These are phyloP conservation scores for Drosophila subpulchrella DNA, from an alignment of 1,140 invertebrate genomes.

Conservation along the genomic window DNA sequence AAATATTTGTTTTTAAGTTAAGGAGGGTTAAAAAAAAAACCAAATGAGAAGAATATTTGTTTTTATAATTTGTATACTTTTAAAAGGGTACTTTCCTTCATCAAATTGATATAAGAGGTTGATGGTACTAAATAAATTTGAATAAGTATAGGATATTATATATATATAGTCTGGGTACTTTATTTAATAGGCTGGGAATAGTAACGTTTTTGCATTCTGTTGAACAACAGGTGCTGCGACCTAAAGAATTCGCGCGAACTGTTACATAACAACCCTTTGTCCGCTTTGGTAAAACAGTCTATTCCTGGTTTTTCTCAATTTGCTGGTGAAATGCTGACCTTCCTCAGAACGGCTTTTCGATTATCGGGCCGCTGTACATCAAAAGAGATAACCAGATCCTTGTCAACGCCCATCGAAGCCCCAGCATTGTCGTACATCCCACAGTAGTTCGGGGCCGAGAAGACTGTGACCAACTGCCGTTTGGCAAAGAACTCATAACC, in stretches of 20 bases:
- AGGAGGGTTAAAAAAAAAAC: neutral
- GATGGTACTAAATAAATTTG: too few relatives aligned
- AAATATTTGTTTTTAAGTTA: neutral
- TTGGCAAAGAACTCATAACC: conserved; percentile 4
- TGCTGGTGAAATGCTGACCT: neutral
- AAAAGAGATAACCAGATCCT: neutral
- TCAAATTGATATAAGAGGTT: too few relatives aligned
- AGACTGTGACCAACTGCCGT: conserved; percentile 2
- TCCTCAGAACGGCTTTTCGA: neutral
- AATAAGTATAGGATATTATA: too few relatives aligned
- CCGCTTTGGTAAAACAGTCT: too few relatives aligned
- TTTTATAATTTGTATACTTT: neutral
- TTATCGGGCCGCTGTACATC: neutral
- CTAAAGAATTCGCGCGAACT: too few relatives aligned
- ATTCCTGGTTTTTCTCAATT: neutral
- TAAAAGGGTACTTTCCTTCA: neutral
- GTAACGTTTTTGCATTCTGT: too few relatives aligned
- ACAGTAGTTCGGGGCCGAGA: conserved; percentile 2
- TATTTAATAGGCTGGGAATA: too few relatives aligned
- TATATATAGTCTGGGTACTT: too few relatives aligned
- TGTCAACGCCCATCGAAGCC: conserved; percentile 1
- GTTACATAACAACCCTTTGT: too few relatives aligned
- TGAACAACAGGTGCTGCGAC: too few relatives aligned
- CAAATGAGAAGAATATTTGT: neutral
- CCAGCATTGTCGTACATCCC: neutral